Percentiles rank a stretch among this genome's conserved stretches.
These are phyloP conservation scores for Notocelia uddmanniana DNA, from an alignment of 2,888 invertebrate species.

Conservation along the genomic window DNA sequence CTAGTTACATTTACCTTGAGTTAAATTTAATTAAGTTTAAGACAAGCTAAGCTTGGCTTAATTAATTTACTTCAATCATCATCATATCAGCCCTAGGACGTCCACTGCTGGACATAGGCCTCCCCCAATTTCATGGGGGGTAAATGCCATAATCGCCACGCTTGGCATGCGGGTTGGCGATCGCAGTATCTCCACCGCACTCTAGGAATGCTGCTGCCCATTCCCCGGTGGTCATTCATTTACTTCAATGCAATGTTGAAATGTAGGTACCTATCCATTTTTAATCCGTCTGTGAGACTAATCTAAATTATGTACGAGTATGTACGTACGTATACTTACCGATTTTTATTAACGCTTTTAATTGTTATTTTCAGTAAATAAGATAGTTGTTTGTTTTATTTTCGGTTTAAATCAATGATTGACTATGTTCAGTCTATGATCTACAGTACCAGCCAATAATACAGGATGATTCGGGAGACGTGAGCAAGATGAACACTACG, in stretches of 20 bases:
- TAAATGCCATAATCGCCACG: no score
- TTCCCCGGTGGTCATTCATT: no score
- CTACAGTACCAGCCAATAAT: no score
- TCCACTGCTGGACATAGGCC: no score
- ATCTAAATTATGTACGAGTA: neutral
- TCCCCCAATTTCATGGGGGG: no score
- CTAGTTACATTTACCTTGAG: constrained; percentile 9
- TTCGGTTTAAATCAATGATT: neutral
- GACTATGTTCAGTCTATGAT: neutral
- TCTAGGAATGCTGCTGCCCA: no score
- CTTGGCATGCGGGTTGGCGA: no score
- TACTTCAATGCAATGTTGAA: constrained; percentile 24
- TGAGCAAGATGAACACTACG: no score
- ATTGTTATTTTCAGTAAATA: no score
- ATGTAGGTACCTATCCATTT: neutral
- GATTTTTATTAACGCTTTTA: neutral
- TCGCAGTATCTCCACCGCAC: no score
- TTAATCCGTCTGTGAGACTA: constrained; percentile 2
- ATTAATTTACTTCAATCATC: constrained; percentile 30
- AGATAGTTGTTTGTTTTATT: neutral
- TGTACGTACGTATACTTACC: neutral
- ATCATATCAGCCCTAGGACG: no score
- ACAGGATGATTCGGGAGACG: no score
- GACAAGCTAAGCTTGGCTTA: constrained; percentile 18
- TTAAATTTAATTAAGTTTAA: constrained; percentile 32